Evolutionary conservation across 1,140 invertebrate genomes (phyloP).

Genomic region (Agraylea sexmaculata): DNA sequence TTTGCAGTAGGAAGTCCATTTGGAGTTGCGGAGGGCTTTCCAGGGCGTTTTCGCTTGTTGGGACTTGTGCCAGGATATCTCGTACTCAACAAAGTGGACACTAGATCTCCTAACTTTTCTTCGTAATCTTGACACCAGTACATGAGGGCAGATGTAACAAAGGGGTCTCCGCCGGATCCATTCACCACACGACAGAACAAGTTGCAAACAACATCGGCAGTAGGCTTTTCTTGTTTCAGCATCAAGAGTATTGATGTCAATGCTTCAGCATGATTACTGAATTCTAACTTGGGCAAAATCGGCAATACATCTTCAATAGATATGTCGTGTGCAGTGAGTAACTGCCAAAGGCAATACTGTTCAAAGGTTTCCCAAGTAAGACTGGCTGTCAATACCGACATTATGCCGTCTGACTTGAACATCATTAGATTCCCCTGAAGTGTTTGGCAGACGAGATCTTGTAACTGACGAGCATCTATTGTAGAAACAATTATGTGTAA

Average conservation of each 20-base stretch:
- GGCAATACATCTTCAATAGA: conserved; percentile 81
- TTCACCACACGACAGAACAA: conserved; percentile 70
- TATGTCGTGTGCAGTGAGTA: conserved; percentile 86
- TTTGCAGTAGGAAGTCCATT: conserved; percentile 44
- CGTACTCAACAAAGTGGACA: conserved; percentile 63
- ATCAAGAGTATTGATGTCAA: conserved; percentile 81
- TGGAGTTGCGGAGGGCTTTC: conserved; percentile 49
- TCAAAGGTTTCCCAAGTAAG: conserved; percentile 93
- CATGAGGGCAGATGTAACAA: conserved; percentile 79
- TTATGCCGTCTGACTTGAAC: conserved; percentile 64
- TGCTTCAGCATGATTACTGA: conserved; percentile 80
- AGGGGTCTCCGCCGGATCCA: conserved; percentile 57
- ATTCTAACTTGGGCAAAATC: conserved; percentile 80
- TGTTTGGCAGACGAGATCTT: conserved; percentile 80
- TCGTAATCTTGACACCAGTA: conserved; percentile 89
- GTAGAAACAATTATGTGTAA: conserved; percentile 78
- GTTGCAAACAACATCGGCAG: conserved; percentile 71
- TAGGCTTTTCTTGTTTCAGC: conserved; percentile 84
- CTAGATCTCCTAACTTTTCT: conserved; percentile 76
- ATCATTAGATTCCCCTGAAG: conserved; percentile 77
- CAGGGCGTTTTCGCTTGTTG: conserved; percentile 76
- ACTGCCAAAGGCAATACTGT: conserved; percentile 93
- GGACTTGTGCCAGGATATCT: conserved; percentile 75
- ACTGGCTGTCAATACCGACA: conserved; percentile 64
- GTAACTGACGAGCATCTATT: conserved; percentile 78